A percentile compares a stretch with the other conserved stretches of the same genome.
These are phyloP conservation scores for Meriones psammophilus DNA, from an alignment of 2,797 vertebrate species.

Conservation along the genomic window DNA sequence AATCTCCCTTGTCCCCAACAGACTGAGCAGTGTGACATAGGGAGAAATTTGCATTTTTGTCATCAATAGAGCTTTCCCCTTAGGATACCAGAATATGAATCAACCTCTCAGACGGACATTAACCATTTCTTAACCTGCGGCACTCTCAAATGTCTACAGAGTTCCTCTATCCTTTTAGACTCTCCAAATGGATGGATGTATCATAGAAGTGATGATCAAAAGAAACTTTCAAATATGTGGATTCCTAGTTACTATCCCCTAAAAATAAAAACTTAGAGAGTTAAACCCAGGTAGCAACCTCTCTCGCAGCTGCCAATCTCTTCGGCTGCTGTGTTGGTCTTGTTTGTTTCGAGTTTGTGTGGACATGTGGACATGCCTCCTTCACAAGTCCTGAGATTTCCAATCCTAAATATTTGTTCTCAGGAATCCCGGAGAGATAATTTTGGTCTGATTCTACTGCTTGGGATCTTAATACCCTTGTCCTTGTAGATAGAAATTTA, in stretches of 20 bases:
- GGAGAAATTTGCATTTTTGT: conserved; percentile 62
- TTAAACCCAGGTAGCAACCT: neutral
- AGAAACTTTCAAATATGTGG: conserved; percentile 7
- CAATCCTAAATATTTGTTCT: neutral
- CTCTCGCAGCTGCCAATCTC: neutral
- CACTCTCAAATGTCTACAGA: conserved; percentile 25
- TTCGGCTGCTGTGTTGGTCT: neutral
- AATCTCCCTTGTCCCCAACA: conserved; percentile 53
- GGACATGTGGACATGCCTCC: neutral
- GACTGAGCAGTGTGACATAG: conserved; percentile 27
- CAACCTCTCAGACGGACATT: neutral
- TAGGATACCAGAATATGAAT: conserved; percentile 49
- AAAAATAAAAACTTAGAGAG: neutral
- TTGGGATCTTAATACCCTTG: neutral
- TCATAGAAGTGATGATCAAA: neutral
- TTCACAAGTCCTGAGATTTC: neutral
- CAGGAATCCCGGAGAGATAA: neutral
- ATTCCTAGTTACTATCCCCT: neutral
- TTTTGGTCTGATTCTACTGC: conserved; percentile 14
- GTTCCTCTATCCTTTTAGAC: neutral
- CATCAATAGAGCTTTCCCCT: conserved; percentile 34
- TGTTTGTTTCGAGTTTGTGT: neutral
- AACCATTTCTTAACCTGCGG: conserved; percentile 26
- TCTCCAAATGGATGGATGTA: neutral
- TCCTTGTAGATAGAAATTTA: neutral